Conservation (phyloP, 2,797 vertebrate genomes). For the Typhlichthys subterraneus region DNA sequence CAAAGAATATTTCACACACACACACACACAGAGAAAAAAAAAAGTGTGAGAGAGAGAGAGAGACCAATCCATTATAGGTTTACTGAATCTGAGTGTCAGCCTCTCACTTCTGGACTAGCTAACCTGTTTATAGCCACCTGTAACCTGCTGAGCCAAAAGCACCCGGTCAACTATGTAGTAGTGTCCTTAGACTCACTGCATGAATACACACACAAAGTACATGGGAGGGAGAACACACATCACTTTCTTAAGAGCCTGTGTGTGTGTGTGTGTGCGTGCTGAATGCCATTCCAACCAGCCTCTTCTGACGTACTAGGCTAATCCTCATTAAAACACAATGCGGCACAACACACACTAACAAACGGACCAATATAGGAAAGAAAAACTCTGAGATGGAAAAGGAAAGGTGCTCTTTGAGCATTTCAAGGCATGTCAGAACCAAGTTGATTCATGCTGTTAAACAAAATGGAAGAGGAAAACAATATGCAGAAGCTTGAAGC, state of each 20-base stretch:
- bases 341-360: constrained; percentile 35
- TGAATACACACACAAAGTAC: constrained; percentile 1
- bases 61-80: no score
- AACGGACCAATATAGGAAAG: constrained; percentile 20
- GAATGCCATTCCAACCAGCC: constrained; percentile 69
- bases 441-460: constrained; percentile 39
- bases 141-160: constrained; percentile 43
- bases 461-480: constrained; percentile 32
- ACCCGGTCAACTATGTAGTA: constrained; percentile 40
- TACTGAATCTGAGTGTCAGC: constrained; percentile 13
- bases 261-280: constrained; percentile 37
- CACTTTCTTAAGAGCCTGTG: constrained; percentile 29
- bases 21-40: background rate
- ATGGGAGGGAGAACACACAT: background rate
- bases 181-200: constrained; percentile 10
- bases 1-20: background rate
- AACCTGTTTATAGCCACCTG: constrained; percentile 50
- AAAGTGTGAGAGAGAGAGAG: background rate
- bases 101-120: constrained; percentile 33
- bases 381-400: constrained; percentile 17
- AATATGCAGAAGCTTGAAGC: constrained; percentile 11
- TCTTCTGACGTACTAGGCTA: constrained; percentile 69
- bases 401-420: constrained; percentile 33
- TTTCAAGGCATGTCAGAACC: constrained; percentile 13
- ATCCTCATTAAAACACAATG: constrained; percentile 57